A percentile compares a stretch with the other conserved stretches of the same genome.
Evolutionary conservation across 2,113 vertebrate species (phyloP).

Genomic region (Acanthochromis polyacanthus): DNA sequence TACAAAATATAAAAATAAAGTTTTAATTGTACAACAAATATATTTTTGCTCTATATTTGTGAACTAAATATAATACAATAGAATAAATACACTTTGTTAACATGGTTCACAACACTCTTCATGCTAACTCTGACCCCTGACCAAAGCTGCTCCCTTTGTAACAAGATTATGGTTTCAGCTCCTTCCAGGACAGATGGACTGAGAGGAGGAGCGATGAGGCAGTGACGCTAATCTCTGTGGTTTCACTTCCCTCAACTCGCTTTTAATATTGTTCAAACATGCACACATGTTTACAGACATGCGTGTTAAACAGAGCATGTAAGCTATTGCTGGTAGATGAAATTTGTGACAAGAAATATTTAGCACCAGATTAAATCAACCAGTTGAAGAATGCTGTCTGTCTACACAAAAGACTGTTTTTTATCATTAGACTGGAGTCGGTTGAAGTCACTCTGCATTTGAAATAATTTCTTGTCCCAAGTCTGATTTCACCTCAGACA

Average conservation of each 20-base stretch:
- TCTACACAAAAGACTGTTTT: background rate
- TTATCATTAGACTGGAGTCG: background rate
- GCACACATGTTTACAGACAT: background rate
- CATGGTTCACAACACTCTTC: background rate
- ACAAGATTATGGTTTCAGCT: slow-evolving; percentile 78
- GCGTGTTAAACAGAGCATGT: background rate
- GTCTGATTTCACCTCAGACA: background rate
- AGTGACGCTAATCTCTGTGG: slow-evolving; percentile 40
- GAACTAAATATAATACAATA: background rate
- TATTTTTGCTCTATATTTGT: background rate
- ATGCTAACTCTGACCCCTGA: slow-evolving; percentile 22
- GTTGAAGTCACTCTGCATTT: background rate
- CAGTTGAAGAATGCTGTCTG: no score
- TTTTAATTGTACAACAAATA: background rate
- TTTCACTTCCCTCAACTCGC: slow-evolving; percentile 25
- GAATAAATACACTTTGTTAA: background rate
- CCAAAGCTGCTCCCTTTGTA: slow-evolving; percentile 44
- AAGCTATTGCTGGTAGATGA: background rate
- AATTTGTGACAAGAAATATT: background rate
- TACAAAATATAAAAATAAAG: slow-evolving; percentile 24
- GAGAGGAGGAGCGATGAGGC: slow-evolving; percentile 20
- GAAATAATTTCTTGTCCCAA: slow-evolving; percentile 1
- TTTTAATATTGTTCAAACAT: slow-evolving; percentile 2
- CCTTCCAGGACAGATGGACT: slow-evolving; percentile 60
- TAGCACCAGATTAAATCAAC: background rate